Evolutionary conservation across 2,888 invertebrate genomes (phyloP).

Genomic region (Tanypteryx hageni): DNA sequence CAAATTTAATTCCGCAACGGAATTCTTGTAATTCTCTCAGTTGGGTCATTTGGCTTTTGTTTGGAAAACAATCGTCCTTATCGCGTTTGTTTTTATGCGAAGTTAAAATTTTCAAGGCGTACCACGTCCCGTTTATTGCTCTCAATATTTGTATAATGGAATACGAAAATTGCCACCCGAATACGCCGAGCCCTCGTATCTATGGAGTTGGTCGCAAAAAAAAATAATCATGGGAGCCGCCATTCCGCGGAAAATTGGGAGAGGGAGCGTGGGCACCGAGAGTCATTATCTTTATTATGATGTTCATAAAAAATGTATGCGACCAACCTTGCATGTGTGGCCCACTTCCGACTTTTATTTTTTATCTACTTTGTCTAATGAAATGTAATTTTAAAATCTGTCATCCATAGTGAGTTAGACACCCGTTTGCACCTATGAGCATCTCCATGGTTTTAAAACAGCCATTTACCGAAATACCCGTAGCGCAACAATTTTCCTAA

Average conservation of each 20-base stretch:
- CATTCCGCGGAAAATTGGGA: not conserved
- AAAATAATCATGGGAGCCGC: not conserved
- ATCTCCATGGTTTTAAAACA: too few relatives aligned
- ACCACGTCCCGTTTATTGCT: not conserved
- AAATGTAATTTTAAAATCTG: not conserved
- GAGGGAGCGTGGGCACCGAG: not conserved
- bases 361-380: not conserved
- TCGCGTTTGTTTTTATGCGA: too few relatives aligned
- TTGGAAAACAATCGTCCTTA: too few relatives aligned
- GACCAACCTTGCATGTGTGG: not conserved
- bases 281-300: constrained; percentile 21
- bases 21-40: too few relatives aligned
- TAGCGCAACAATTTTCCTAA: too few relatives aligned
- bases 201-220: not conserved
- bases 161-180: not conserved
- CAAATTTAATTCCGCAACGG: too few relatives aligned
- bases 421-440: too few relatives aligned
- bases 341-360: not conserved
- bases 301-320: not conserved
- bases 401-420: too few relatives aligned
- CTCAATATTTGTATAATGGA: not conserved
- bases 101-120: too few relatives aligned
- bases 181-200: not conserved
- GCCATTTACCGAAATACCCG: too few relatives aligned
- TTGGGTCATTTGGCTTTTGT: too few relatives aligned